Percentiles rank a stretch among this genome's conserved stretches.
Evolutionary conservation across 2,113 vertebrate genomes (phyloP).

Genomic region (Sula dactylatra): DNA sequence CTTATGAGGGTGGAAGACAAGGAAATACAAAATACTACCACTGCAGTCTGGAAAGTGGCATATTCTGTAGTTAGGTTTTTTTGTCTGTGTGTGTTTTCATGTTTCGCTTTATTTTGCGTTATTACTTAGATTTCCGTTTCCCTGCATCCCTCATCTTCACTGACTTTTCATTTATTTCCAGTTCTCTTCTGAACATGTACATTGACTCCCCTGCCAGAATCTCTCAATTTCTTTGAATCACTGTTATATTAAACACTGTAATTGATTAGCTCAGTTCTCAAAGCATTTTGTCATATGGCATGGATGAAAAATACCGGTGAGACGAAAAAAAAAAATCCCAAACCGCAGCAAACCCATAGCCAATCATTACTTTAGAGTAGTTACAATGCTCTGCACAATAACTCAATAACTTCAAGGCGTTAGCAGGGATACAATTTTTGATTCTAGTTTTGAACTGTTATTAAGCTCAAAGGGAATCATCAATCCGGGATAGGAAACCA

Average conservation of each 20-base stretch:
- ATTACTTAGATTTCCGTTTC: background rate
- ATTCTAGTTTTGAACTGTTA: background rate
- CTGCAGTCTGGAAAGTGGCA: background rate
- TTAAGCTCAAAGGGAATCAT: constrained; percentile 5
- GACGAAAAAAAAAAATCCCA: background rate
- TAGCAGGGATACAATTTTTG: background rate
- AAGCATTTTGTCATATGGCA: background rate
- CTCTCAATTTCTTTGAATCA: background rate
- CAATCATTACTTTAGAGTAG: background rate
- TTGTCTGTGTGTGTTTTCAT: background rate
- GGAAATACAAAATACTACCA: background rate
- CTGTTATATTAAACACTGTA: background rate
- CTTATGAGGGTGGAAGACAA: background rate
- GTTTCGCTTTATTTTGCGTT: background rate
- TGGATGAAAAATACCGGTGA: background rate
- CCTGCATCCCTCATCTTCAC: background rate
- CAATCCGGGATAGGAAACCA: background rate
- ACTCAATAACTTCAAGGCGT: background rate
- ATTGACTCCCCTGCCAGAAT: background rate
- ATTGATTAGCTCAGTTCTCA: background rate
- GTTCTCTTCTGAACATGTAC: background rate
- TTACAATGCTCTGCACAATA: background rate
- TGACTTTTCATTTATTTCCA: background rate
- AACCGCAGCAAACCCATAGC: background rate
- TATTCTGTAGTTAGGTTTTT: background rate